Conservation (phyloP, 1,140 invertebrate species). For the Anagrus nilaparvatae region DNA sequence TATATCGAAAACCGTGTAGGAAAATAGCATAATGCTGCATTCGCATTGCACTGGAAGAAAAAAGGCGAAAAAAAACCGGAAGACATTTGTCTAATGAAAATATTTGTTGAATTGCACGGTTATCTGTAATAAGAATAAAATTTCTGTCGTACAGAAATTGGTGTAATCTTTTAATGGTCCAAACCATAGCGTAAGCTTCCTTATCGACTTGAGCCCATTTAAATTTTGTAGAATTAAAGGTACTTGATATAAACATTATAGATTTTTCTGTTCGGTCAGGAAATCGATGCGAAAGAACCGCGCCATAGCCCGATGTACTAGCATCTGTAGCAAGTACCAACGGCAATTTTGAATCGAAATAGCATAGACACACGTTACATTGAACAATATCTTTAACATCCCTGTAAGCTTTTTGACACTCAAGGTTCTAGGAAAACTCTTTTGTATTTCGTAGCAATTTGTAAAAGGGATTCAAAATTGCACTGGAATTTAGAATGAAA, state of each 20-base stretch:
- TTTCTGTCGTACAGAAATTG: no score
- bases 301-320: conserved; percentile 25
- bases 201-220: conserved; percentile 42
- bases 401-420: neutral
- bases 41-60: no score
- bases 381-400: neutral
- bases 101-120: no score
- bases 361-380: neutral
- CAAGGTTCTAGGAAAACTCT: neutral
- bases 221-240: conserved; percentile 32
- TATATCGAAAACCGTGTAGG: no score
- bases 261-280: conserved; percentile 24
- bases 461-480: neutral
- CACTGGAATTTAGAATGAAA: neutral
- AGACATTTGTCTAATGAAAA: no score
- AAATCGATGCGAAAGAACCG: conserved; percentile 24
- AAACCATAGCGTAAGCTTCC: conserved; percentile 41
- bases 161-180: conserved; percentile 32
- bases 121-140: no score
- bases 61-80: no score
- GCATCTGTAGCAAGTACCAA: conserved; percentile 22
- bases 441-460: neutral
- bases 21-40: no score
- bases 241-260: conserved; percentile 36
- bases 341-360: neutral